Conservation (phyloP, 2,113 vertebrate species). For the Cephalophus harveyi region DNA sequence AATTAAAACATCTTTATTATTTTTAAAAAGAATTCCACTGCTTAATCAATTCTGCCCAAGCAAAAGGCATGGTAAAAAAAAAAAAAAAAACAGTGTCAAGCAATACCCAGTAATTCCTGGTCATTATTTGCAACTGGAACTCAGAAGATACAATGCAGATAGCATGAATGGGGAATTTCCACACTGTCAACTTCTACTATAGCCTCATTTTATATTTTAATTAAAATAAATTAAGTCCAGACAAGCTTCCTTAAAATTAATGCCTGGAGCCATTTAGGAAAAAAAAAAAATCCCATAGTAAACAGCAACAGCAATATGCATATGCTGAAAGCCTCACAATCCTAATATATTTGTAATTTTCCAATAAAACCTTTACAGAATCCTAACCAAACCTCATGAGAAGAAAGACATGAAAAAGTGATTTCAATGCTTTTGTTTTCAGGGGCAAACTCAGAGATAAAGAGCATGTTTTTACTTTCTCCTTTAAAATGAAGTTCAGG, state of each 20-base stretch:
- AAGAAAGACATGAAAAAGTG: background rate
- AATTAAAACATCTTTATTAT: constrained; percentile 9
- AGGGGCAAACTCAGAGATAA: background rate
- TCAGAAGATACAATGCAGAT: background rate
- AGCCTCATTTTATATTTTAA: constrained; percentile 56
- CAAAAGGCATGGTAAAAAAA: background rate
- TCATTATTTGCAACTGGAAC: background rate
- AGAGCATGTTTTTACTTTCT: background rate
- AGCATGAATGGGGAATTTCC: background rate
- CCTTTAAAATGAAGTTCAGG: background rate
- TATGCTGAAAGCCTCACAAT: constrained; percentile 5
- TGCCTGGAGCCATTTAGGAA: constrained; percentile 37
- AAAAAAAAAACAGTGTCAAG: background rate
- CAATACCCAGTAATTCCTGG: background rate
- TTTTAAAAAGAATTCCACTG: background rate
- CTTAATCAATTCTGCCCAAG: constrained; percentile 24
- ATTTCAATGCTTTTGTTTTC: background rate
- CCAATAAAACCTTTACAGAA: constrained; percentile 23
- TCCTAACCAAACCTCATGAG: background rate
- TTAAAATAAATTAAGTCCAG: constrained; percentile 63
- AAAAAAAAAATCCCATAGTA: background rate
- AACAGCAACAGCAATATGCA: background rate
- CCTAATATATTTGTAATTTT: background rate
- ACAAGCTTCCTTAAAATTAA: constrained; percentile 51
- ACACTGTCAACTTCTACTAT: background rate